A percentile compares a stretch with the other conserved stretches of the same genome.
Evolutionary conservation across 2,113 vertebrate species (phyloP).

Genomic region (Oceanodroma tethys): DNA sequence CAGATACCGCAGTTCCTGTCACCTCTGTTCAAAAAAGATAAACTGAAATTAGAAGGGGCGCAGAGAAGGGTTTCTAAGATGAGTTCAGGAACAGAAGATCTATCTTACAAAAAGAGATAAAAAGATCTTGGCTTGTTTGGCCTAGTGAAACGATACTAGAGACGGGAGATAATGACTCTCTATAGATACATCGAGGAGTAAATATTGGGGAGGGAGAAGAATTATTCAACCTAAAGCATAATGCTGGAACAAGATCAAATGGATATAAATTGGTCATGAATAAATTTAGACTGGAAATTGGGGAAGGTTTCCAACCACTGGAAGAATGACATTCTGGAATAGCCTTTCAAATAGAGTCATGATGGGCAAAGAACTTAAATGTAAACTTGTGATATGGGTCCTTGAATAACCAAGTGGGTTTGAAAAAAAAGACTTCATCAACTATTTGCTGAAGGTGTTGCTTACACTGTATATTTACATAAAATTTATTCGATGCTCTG

Average conservation of each 20-base stretch:
- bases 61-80: not conserved
- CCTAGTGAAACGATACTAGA: not conserved
- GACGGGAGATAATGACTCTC: not conserved
- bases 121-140: not conserved
- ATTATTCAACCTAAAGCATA: slow-evolving; percentile 16
- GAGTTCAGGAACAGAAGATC: not conserved
- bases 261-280: slow-evolving; percentile 25
- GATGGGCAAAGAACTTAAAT: slow-evolving; percentile 12
- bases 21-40: not conserved
- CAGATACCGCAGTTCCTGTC: not conserved
- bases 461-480: not conserved
- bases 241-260: slow-evolving; percentile 27
- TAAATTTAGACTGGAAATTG: slow-evolving; percentile 27
- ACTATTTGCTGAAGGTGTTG: not conserved
- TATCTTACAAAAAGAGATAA: not conserved
- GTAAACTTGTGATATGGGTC: slow-evolving; percentile 1
- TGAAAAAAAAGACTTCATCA: not conserved
- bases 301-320: not conserved
- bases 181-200: not conserved
- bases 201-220: not conserved
- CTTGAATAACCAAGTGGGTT: slow-evolving; percentile 9
- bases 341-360: slow-evolving; percentile 16
- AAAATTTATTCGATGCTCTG: not conserved
- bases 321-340: slow-evolving; percentile 11
- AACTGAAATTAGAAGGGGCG: not conserved